Evolutionary conservation across 2,888 invertebrate genomes (phyloP).

Genomic region (Ommatoiulus sabulosus): DNA sequence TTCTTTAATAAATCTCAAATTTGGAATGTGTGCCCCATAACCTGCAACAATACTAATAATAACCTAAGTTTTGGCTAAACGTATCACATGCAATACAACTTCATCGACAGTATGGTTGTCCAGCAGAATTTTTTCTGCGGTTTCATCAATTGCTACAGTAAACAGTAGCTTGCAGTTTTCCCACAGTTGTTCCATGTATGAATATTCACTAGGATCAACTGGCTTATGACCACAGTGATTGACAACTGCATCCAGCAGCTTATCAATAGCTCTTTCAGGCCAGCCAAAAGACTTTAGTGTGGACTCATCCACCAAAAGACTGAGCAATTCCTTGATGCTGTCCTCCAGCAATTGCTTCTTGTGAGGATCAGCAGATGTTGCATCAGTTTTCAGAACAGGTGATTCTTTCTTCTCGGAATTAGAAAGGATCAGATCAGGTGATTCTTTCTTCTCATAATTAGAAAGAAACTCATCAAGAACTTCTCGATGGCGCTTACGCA

Average conservation of each 20-base stretch:
- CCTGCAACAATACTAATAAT: not conserved
- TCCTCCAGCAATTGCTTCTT: slow-evolving; percentile 75
- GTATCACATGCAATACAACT: slow-evolving; percentile 83
- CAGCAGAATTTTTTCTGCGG: slow-evolving; percentile 81
- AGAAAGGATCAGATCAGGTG: too few species aligned
- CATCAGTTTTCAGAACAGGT: slow-evolving; percentile 62
- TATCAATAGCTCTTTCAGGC: slow-evolving; percentile 69
- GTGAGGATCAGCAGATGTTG: slow-evolving; percentile 42
- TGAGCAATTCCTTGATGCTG: slow-evolving; percentile 78
- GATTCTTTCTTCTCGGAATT: slow-evolving; percentile 69
- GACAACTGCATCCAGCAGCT: slow-evolving; percentile 80
- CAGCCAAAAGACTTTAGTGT: slow-evolving; percentile 73
- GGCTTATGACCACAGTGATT: slow-evolving; percentile 70
- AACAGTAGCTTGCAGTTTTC: slow-evolving; percentile 88
- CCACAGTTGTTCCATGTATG: slow-evolving; percentile 66
- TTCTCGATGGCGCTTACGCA: slow-evolving; percentile 78
- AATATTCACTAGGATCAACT: slow-evolving; percentile 62
- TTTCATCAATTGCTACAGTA: slow-evolving; percentile 85
- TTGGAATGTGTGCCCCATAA: not conserved
- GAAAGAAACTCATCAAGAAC: slow-evolving; percentile 75
- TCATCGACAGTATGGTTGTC: slow-evolving; percentile 90
- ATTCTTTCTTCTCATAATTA: slow-evolving; percentile 70
- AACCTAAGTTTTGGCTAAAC: slow-evolving; percentile 70
- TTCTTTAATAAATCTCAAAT: not conserved
- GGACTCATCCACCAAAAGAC: slow-evolving; percentile 81